Conservation (phyloP, 2,888 invertebrate species). For the Drosophila nigritarsus region DNA sequence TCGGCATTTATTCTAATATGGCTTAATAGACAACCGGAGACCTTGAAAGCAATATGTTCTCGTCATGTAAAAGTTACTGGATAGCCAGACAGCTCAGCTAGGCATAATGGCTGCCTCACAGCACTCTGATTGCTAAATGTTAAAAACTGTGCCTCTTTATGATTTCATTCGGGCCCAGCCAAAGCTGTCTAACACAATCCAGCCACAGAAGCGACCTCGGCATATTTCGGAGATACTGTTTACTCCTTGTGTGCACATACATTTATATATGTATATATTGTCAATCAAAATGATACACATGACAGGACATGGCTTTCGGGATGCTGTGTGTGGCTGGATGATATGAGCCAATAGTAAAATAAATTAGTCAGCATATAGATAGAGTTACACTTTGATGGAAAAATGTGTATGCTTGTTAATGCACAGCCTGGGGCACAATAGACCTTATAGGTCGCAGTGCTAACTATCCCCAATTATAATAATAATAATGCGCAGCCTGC, state of each 20-base stretch:
- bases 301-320: background rate
- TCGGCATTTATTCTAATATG: background rate
- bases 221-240: background rate
- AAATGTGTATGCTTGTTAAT: background rate
- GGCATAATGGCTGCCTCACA: background rate
- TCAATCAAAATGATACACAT: background rate
- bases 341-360: background rate
- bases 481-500: background rate
- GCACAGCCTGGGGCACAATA: background rate
- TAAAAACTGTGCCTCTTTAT: background rate
- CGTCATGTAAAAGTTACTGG: constrained; percentile 1
- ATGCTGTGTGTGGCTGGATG: no score
- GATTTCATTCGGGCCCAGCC: background rate
- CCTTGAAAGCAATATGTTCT: background rate
- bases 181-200: background rate
- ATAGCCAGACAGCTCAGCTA: constrained; percentile 3
- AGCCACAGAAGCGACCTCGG: background rate
- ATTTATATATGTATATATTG: background rate
- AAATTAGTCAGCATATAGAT: background rate
- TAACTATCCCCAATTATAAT: no score
- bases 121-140: background rate
- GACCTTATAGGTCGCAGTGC: no score
- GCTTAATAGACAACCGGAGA: background rate
- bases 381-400: background rate
- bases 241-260: background rate